Evolutionary conservation across 1,140 invertebrate genomes (phyloP), one percentile per base, ranked within the genome.

Genomic region (Eriosoma lanigerum): DNA sequence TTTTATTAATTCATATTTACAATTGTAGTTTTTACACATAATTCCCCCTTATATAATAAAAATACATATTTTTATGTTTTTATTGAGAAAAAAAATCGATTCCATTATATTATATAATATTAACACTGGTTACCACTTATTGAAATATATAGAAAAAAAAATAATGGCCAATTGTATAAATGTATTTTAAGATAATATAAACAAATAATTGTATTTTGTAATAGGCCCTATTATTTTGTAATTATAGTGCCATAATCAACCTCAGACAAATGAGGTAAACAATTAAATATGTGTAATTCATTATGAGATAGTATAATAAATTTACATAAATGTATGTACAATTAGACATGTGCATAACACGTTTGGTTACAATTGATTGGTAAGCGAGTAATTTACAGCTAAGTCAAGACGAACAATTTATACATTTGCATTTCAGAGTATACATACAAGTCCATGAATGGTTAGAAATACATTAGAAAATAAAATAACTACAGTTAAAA

Each of bases 241-340:
- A 76, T 76, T 26, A 76, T 78, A 78, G 75, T 78, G 75, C 75
- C 75, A 78, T 78, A 78, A 78, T 38, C 38, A 78, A 26, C 54
- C 75, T 46, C 46, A 26, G 24, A 72, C 12, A 0, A 19, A 26
- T 60, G 54, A 56, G 54, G 21, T 46, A 60, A 78, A 78, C 12
- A 48, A 44, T 46, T 75, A 56, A 78, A 60, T 29, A 10, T 62
- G 56, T 78, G 56, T 58, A 66, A 60, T 24, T 66, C 0, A 75
- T 58, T 75, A 78, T 44, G 3, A 48, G 1, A 52, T 62, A 38
- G 3, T 38, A 78, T 62, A 62, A 60, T 78, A 78, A 60, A 78
- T 62, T 44, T 76, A 76, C 58, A 48, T 48, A 48, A 10, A 48
- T 15, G 15, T 60, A 29, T 60, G 17, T 26, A 24, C 4, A 24